Percentiles rank a stretch among this genome's conserved stretches.
Evolutionary conservation across 2,888 invertebrate species (phyloP).

Genomic region (Troides oblongomaculatus): DNA sequence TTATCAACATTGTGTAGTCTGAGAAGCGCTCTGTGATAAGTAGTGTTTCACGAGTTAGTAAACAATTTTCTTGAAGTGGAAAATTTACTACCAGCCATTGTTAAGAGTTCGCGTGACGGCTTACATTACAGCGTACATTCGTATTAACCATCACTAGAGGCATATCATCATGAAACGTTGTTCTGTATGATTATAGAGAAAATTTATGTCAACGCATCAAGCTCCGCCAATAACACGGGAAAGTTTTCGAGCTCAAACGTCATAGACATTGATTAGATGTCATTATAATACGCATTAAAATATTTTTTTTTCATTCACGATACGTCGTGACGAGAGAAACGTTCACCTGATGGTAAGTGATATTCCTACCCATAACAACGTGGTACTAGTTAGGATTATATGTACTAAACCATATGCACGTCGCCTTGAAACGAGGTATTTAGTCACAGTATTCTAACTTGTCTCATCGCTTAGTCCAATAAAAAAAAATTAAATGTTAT

Average conservation of each 20-base stretch:
- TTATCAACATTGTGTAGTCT: conserved; percentile 40
- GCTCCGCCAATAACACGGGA: conserved; percentile 47
- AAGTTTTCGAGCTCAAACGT: conserved; percentile 47
- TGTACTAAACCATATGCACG: too few species aligned
- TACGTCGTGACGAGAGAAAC: too few species aligned
- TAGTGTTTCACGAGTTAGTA: conserved; percentile 50
- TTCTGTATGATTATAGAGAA: conserved; percentile 58
- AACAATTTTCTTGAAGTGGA: conserved; percentile 62
- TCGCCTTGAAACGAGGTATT: too few species aligned
- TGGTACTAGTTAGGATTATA: too few species aligned
- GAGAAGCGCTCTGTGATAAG: conserved; percentile 40
- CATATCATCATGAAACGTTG: conserved; percentile 37
- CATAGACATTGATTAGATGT: conserved; percentile 40
- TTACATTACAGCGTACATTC: conserved; percentile 45
- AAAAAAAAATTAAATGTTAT: too few species aligned
- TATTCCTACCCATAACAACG: too few species aligned
- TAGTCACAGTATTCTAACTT: too few species aligned
- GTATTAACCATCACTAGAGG: conserved; percentile 37
- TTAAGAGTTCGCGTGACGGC: conserved; percentile 56
- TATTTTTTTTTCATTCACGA: background rate
- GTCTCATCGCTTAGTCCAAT: too few species aligned
- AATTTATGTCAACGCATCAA: conserved; percentile 46
- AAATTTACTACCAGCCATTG: conserved; percentile 61
- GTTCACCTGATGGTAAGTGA: too few species aligned
- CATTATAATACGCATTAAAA: background rate